Evolutionary conservation across 1,140 invertebrate species (phyloP), one percentile per base, ranked within the genome.

Genomic region (Patella vulgata): DNA sequence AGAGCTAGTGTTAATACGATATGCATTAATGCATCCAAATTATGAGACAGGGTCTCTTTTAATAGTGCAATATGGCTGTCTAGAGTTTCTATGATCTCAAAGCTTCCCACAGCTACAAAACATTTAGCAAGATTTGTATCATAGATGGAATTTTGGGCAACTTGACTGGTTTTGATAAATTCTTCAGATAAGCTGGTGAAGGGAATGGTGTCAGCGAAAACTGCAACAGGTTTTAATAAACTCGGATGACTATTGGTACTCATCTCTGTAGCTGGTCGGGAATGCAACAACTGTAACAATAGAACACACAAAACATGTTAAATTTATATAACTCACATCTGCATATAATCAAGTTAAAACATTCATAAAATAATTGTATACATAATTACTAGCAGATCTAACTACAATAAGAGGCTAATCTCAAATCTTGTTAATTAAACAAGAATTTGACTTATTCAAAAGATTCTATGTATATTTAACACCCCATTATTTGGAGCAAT

Each of bases 161-260:
- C 71, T 53, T 78, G 76, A 44, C 68, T 75, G 23, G 76, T 80
- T 51, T 74, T 74, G 60, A 75, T 78, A 54, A 77, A 76, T 42
- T 74, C 74, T 8, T 76, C 72, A 0, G 78, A 75, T 21, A 80
- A 70, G 65, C 72, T 78, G 25, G 70, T 72, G 61, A 73, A 74
- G 12, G 78, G 78, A 48, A 80, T 71, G 30, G 64, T 66, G 61
- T 79, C 75, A 5, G 68, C 71, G 61, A 79, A 79, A 14, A 79
- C 70, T 14, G 71, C 68, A n/a, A 67, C 70, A 6, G 75, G 77
- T 42, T 74, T 69, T 23, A 79, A 62, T 23, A 79, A 56, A 54
- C 73, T 76, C 2, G 77, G 72, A 50, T 77, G 77, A 46, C 68
- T 71, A 25, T 65, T 64, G 42, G 61, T 47, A 25, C 63, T 74